phyloP scores from a whole-genome alignment of 1,140 invertebrate genomes.

The Watersipora subatra region DNA sequence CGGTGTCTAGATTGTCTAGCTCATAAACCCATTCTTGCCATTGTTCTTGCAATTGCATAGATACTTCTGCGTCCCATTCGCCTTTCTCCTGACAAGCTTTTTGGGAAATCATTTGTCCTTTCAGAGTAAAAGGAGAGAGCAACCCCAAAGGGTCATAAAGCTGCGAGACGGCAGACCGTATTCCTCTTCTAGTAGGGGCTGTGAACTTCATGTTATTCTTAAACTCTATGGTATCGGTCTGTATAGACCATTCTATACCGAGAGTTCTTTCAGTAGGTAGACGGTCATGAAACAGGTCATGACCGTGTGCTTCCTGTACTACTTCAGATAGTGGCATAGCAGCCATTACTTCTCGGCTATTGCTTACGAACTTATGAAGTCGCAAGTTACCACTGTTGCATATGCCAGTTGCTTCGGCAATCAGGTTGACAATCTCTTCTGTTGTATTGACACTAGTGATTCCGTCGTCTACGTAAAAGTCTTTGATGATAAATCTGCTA shows the following conservation, averaged over 20 bases:
- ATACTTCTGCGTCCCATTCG: neutral
- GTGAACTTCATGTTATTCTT: neutral
- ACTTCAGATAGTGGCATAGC: neutral
- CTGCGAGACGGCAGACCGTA: neutral
- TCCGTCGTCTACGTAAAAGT: slow-evolving; percentile 5
- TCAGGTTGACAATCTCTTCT: neutral
- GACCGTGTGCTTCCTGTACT: neutral
- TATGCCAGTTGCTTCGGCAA: neutral
- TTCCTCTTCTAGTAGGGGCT: neutral
- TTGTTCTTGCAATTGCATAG: neutral
- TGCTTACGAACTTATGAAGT: neutral
- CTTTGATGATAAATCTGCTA: neutral
- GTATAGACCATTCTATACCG: neutral
- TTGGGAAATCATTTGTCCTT: neutral
- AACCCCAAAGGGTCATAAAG: neutral
- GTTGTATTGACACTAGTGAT: neutral
- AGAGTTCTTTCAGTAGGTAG: neutral
- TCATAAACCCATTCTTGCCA: neutral
- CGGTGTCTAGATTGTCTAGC: neutral
- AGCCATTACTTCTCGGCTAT: neutral
- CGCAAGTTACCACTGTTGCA: neutral
- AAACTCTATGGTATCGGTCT: neutral
- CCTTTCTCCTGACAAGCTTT: neutral
- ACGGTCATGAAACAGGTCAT: neutral
- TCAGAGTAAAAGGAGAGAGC: neutral